These are phyloP conservation scores for Arctia plantaginis DNA, from an alignment of 2,888 invertebrate species.

Conservation along the genomic window DNA sequence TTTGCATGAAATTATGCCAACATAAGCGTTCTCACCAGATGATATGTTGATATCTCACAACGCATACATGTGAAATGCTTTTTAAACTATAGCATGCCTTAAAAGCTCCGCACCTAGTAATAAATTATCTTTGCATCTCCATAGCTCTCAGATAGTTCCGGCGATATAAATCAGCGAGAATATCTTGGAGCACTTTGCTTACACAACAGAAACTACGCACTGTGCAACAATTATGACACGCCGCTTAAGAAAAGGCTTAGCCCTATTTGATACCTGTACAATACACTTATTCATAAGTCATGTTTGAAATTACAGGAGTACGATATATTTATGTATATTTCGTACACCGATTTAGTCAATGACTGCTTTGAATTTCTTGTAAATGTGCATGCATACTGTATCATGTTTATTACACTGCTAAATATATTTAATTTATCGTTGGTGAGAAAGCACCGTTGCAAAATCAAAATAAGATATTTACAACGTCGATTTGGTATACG, in stretches of 20 bases:
- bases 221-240: constrained; percentile 46
- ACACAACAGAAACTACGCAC: constrained; percentile 4
- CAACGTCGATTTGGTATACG: not conserved
- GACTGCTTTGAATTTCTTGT: constrained; percentile 29
- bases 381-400: constrained; percentile 26
- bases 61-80: not conserved
- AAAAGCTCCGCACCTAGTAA: not conserved
- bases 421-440: constrained; percentile 33
- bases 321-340: constrained; percentile 50
- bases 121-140: constrained; percentile 41
- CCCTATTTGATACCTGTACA: constrained; percentile 47
- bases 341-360: constrained; percentile 39
- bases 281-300: constrained; percentile 53
- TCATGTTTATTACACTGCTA: constrained; percentile 33
- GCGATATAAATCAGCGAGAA: constrained; percentile 40
- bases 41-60: not conserved
- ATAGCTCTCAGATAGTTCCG: constrained; percentile 33
- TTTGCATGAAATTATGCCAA: no score
- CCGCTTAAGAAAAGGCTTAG: constrained; percentile 40
- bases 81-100: not conserved
- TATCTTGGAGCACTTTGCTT: constrained; percentile 28
- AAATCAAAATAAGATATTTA: constrained; percentile 5
- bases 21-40: no score
- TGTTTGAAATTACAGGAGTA: constrained; percentile 45
- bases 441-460: constrained; percentile 14